phyloP scores from a whole-genome alignment of 2,797 vertebrate genomes.

The Sarcoramphus papa region DNA sequence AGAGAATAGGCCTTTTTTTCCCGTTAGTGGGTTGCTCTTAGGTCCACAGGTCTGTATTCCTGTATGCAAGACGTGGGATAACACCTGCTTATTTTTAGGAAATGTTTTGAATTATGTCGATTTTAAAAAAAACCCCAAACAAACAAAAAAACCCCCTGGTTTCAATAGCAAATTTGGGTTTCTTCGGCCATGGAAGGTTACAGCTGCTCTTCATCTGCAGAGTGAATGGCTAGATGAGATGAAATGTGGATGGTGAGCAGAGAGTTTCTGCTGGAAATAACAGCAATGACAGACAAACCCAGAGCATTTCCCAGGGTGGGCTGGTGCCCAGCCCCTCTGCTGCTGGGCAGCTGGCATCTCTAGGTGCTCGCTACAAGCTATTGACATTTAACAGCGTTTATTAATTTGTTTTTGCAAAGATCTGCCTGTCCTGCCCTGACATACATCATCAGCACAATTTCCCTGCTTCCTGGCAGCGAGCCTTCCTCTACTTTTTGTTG shows the following conservation, averaged over 20 bases:
- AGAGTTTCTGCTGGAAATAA: not conserved
- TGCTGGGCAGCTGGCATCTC: not conserved
- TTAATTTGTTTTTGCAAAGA: not conserved
- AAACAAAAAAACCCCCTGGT: not conserved
- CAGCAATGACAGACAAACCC: not conserved
- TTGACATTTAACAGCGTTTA: not conserved
- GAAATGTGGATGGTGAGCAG: not conserved
- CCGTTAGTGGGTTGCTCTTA: not conserved
- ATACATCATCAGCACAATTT: not conserved
- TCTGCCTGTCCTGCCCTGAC: not conserved
- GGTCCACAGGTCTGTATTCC: not conserved
- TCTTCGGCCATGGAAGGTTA: not conserved
- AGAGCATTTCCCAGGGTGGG: rapidly evolving
- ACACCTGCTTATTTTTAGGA: not conserved
- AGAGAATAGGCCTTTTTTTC: not conserved
- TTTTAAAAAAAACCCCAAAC: not conserved
- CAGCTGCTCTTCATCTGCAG: not conserved
- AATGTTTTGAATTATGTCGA: not conserved
- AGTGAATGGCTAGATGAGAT: not conserved
- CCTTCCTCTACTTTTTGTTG: constrained; percentile 30
- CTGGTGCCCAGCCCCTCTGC: not conserved
- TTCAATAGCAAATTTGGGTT: not conserved
- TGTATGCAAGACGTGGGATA: not conserved
- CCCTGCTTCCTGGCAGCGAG: not conserved
- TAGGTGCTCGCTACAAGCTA: not conserved